Base-by-base conservation (phyloP, 2,797 vertebrate species). In the Fistularia commersonii region DNA sequence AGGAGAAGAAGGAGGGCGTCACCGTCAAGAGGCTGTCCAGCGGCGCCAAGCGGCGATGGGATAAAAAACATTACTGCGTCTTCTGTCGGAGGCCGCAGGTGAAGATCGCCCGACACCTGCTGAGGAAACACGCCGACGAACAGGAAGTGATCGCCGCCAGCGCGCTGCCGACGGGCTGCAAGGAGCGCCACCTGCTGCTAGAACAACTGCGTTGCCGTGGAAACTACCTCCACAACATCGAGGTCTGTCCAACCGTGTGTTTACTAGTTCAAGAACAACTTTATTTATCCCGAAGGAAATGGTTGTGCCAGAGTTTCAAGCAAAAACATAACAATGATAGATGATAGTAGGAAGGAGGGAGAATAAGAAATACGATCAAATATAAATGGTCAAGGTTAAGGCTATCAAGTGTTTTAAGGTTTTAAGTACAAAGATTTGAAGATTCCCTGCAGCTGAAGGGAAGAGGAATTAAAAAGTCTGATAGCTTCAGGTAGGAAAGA, bases 201-300 rank as follows among this genome's bases (percentile, higher is more conserved):
- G 76, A 84, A 11, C 76, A 78, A 6, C 61, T 84, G 34, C 78
- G 80, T 47, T 79, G 80, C 45, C 43, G 74, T 0, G 82, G 82
- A 3, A 82, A 84, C 69, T 80, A 82, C 46, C 50, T 80, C 40
- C 79, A 83, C 64, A 83, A 83, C 51, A 83, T 83, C 0, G 74
- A 83, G 81, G 81, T 81, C 0, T 7, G 52, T 51, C 6, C 23
- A 23, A 23, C 23, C 4, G 23, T 23, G 4, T 23, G 4, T 23
- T 23, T 23, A 23, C 23, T 4, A 2, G 23, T 4, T 23, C n/a
- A n/a, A n/a, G n/a, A n/a, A n/a, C n/a, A n/a, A n/a, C n/a, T n/a
- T n/a, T n/a, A n/a, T n/a, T n/a, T n/a, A n/a, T n/a, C n/a, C n/a
- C n/a, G n/a, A n/a, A n/a, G n/a, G n/a, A n/a, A n/a, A n/a, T n/a